A percentile compares a stretch with the other conserved stretches of the same genome.
Evolutionary conservation across 1,140 invertebrate genomes (phyloP).

Genomic region (Cheumatopsyche charites): DNA sequence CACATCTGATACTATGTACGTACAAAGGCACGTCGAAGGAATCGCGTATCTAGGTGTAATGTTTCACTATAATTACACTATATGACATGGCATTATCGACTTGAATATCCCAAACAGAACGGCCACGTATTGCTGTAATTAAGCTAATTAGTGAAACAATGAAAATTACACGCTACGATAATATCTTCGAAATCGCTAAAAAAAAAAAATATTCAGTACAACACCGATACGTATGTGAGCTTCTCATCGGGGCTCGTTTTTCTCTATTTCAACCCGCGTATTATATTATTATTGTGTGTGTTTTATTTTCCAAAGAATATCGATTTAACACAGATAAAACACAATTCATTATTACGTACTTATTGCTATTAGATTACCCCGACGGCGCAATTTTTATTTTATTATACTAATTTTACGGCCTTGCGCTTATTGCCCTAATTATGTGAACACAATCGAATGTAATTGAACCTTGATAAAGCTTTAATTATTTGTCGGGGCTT

Average conservation of each 20-base stretch:
- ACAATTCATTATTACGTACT: slow-evolving; percentile 15
- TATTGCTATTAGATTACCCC: slow-evolving; percentile 11
- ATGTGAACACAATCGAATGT: slow-evolving; percentile 20
- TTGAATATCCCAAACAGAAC: background rate
- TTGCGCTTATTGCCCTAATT: slow-evolving; percentile 25
- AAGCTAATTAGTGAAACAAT: slow-evolving; percentile 27
- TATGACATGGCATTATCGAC: slow-evolving; percentile 21
- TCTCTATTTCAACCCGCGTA: too few species aligned
- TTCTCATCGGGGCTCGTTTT: too few species aligned
- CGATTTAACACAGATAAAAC: too few species aligned
- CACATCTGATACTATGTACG: background rate
- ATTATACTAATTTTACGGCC: slow-evolving; percentile 22
- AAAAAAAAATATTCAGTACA: background rate
- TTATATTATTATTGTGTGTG: too few species aligned
- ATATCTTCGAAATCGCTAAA: slow-evolving; percentile 8
- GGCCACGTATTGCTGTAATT: slow-evolving; percentile 1
- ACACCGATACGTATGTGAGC: background rate
- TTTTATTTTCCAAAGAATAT: too few species aligned
- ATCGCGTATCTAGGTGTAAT: slow-evolving; percentile 15
- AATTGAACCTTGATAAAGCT: slow-evolving; percentile 24
- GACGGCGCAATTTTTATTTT: slow-evolving; percentile 9
- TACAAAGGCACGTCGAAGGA: background rate
- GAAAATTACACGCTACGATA: slow-evolving; percentile 20
- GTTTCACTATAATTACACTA: slow-evolving; percentile 18
- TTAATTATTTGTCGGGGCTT: slow-evolving; percentile 19